Evolutionary conservation across 2,113 vertebrate species (phyloP), one percentile per base, ranked within the genome.

Genomic region (Phycodurus eques): DNA sequence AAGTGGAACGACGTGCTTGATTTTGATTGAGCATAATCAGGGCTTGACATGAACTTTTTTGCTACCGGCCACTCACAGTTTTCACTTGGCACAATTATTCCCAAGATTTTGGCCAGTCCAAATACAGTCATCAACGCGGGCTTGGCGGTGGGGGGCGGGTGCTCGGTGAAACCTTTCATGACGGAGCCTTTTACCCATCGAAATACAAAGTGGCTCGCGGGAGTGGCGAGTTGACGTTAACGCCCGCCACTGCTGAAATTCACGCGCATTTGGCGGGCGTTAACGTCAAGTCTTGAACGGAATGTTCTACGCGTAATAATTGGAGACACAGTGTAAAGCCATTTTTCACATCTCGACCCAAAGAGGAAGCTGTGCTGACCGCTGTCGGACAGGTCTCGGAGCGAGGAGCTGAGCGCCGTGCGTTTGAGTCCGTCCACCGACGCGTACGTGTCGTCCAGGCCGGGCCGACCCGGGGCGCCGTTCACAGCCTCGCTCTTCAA

Each of bases 361-460:
- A 66, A 44, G 14, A 46, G 14, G 20, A 65, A 22, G 4, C 2
- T 65, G 11, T 70, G 12, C 80, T 91, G 91, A 96, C 96, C 95
- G 90, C 94, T 93, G 15, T 97, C 95, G 2, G 96, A 96, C 75
- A 96, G 96, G 84, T 96, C 95, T 74, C 96, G 89, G 62, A 96
- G 87, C 0, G 96, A 96, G 39, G 95, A 96, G 91, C 95, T 97
- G 71, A 97, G 95, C 0, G 95, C 95, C 0, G 95, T 94, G 70
- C 95, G 92, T 80, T 96, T 97, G 67, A 96, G 94, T 69, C 96
- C 95, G 57, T 97, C 96, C 57, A 94, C 94, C 8, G 93, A 91
- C 0, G 94, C 93, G 51, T 96, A 97, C 1, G 93, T 94, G 83
- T 97, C 96, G 12, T 97, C 96, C 39, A 96, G 90, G 85, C 95